These are phyloP conservation scores for Erebia palarica DNA, from an alignment of 2,888 invertebrate genomes.

Conservation along the genomic window DNA sequence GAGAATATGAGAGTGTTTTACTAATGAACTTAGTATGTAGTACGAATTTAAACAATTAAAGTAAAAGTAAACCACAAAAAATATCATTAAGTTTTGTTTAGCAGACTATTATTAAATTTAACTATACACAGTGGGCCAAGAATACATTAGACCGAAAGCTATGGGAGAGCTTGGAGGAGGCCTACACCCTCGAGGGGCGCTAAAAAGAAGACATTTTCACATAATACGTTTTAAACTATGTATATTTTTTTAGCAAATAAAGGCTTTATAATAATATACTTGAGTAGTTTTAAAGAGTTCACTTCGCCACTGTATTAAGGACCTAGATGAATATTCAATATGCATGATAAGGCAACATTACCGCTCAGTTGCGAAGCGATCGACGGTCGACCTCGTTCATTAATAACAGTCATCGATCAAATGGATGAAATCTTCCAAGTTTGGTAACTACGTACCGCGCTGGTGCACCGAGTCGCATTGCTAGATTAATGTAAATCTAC, in stretches of 20 bases:
- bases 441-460: slow-evolving; percentile 27
- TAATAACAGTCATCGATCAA: slow-evolving; percentile 37
- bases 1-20: too few species aligned
- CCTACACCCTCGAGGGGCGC: too few species aligned
- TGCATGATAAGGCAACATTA: slow-evolving; percentile 30
- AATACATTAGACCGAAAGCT: too few species aligned
- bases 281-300: not conserved
- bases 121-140: too few species aligned
- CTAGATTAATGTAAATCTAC: not conserved
- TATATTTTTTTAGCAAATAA: too few species aligned
- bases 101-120: too few species aligned
- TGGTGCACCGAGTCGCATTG: slow-evolving; percentile 25
- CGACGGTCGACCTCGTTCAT: slow-evolving; percentile 31
- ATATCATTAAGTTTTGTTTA: not conserved
- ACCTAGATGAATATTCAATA: slow-evolving; percentile 11
- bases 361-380: slow-evolving; percentile 24
- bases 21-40: too few species aligned
- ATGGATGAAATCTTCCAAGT: slow-evolving; percentile 33
- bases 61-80: too few species aligned
- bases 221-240: too few species aligned
- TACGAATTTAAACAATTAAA: too few species aligned
- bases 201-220: too few species aligned
- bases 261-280: not conserved
- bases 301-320: not conserved
- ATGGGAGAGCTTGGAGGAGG: too few species aligned